These are phyloP conservation scores for Coregonus sp. DNA, from an alignment of 2,797 vertebrate species.

Conservation along the genomic window DNA sequence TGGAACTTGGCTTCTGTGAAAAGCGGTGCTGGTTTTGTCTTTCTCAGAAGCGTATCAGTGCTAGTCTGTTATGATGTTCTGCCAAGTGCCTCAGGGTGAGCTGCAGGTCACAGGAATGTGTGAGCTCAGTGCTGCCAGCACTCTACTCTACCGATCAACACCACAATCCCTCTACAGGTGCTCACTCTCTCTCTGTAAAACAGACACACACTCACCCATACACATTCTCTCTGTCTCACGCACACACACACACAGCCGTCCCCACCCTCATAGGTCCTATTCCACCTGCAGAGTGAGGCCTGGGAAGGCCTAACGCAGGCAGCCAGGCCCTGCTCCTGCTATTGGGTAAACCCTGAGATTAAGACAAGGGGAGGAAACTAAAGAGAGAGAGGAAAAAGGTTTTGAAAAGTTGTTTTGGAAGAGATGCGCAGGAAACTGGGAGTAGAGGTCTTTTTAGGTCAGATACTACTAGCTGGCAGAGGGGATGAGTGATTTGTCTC, in stretches of 20 bases:
- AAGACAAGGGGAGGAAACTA: slow-evolving; percentile 3
- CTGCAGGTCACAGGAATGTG: slow-evolving; percentile 56
- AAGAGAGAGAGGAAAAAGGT: not conserved
- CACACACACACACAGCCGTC: slow-evolving; percentile 12
- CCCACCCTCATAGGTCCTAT: not conserved
- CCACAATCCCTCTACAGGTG: slow-evolving; percentile 52
- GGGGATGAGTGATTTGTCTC: slow-evolving; percentile 12
- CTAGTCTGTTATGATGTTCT: slow-evolving; percentile 47
- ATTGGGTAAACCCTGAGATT: slow-evolving; percentile 24
- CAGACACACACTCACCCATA: not conserved
- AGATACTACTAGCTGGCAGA: slow-evolving; percentile 16
- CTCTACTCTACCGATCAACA: slow-evolving; percentile 44
- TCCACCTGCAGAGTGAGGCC: slow-evolving; percentile 36
- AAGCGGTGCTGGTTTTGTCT: slow-evolving; percentile 34
- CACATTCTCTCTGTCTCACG: slow-evolving; percentile 3
- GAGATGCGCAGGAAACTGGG: slow-evolving; percentile 40
- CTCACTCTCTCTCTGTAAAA: slow-evolving; percentile 21
- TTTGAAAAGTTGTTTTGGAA: slow-evolving; percentile 15
- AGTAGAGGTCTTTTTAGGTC: slow-evolving; percentile 30
- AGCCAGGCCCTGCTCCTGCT: slow-evolving; percentile 14
- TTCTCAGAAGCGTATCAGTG: slow-evolving; percentile 54
- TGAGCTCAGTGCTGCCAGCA: slow-evolving; percentile 39
- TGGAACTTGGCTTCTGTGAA: slow-evolving; percentile 27
- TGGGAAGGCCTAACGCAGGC: slow-evolving; percentile 13
- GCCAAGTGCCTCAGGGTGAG: slow-evolving; percentile 53